Percentiles rank a stretch among this genome's conserved stretches.
phyloP scores from a whole-genome alignment of 2,797 vertebrate genomes.

The Acanthopagrus latus region DNA sequence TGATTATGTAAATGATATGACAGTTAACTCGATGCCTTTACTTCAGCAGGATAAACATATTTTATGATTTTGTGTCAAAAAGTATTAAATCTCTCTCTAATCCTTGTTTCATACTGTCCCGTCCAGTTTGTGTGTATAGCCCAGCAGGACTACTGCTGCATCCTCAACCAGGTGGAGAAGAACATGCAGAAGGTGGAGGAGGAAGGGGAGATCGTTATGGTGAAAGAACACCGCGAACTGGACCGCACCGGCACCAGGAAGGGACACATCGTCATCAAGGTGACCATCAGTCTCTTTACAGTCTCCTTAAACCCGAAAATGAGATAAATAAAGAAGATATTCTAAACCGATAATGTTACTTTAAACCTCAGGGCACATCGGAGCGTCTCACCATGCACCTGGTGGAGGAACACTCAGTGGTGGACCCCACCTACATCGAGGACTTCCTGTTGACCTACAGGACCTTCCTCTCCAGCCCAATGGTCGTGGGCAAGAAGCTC shows the following conservation, averaged over 20 bases:
- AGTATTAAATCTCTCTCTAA: background rate
- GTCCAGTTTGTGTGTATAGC: conserved; percentile 96
- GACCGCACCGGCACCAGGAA: conserved; percentile 98
- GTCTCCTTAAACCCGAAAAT: background rate
- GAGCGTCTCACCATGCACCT: conserved; percentile 99
- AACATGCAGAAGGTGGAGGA: conserved; percentile 99
- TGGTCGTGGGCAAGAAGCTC: conserved; percentile 99
- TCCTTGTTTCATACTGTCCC: background rate
- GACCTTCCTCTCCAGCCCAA: conserved; percentile 98
- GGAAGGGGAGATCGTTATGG: conserved; percentile 99
- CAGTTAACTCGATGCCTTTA: too few species aligned
- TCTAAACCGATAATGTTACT: background rate
- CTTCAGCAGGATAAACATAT: background rate
- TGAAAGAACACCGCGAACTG: conserved; percentile 98
- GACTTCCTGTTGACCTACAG: conserved; percentile 98
- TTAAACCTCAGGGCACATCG: conserved; percentile 90
- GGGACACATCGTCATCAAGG: conserved; percentile 99
- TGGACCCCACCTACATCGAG: conserved; percentile 99
- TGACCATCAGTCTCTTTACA: conserved; percentile 64
- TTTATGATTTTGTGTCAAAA: background rate
- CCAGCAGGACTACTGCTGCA: conserved; percentile 98
- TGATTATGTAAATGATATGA: too few species aligned
- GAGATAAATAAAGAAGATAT: background rate
- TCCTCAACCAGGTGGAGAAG: conserved; percentile 99
- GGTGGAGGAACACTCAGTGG: conserved; percentile 98